Evolutionary conservation across 2,113 vertebrate genomes (phyloP).

Genomic region (Rhabdomys dilectus): DNA sequence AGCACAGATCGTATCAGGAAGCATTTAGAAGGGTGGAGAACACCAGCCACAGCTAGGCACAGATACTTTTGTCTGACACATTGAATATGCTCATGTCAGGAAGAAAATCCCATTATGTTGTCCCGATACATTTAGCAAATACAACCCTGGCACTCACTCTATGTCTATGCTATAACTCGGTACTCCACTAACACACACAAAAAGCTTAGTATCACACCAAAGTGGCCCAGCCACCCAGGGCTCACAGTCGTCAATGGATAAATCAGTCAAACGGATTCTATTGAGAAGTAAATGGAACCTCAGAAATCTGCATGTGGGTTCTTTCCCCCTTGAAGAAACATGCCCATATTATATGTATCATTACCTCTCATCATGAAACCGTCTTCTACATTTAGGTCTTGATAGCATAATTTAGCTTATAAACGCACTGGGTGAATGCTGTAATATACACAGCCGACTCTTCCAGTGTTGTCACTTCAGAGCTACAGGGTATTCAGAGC

Average conservation of each 20-base stretch:
- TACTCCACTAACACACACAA: not conserved
- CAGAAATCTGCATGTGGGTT: conserved; percentile 9
- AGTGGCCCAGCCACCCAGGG: not conserved
- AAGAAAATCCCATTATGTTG: not conserved
- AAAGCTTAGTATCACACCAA: not conserved
- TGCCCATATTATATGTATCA: conserved; percentile 57
- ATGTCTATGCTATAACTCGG: not conserved
- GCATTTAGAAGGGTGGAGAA: not conserved
- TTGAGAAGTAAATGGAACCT: conserved; percentile 41
- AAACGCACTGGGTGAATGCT: conserved; percentile 21
- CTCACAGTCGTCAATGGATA: not conserved
- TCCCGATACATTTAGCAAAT: not conserved
- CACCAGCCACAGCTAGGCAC: not conserved
- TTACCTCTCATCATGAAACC: conserved; percentile 67
- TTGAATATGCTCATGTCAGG: not conserved
- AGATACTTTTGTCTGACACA: not conserved
- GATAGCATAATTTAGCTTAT: conserved; percentile 54
- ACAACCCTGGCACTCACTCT: not conserved
- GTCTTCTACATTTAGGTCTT: conserved; percentile 45
- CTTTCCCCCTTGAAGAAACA: conserved; percentile 36
- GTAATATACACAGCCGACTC: not conserved
- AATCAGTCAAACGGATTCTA: not conserved
- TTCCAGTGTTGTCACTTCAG: not conserved
- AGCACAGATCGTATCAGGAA: not conserved
- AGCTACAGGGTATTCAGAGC: not conserved